A percentile compares a stretch with the other conserved stretches of the same genome.
Conservation (phyloP, 2,113 vertebrate genomes). For the Dermatemys mawii region DNA sequence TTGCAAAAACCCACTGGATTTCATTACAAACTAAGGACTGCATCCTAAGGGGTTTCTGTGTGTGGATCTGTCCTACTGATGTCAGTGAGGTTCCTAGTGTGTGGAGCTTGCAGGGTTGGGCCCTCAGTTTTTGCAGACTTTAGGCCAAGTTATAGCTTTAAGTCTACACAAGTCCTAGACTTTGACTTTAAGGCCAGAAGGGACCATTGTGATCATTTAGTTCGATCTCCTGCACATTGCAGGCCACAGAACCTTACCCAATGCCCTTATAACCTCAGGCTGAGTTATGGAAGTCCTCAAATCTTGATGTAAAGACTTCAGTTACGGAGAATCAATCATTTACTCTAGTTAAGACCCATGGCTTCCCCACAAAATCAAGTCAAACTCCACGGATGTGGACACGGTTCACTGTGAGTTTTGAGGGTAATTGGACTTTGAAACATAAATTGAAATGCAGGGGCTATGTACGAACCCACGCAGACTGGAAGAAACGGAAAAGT, state of each 20-base stretch:
- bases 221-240: not conserved
- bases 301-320: not conserved
- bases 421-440: conserved; percentile 20
- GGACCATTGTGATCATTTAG: not conserved
- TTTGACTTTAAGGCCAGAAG: not conserved
- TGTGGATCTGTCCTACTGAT: conserved; percentile 1
- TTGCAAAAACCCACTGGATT: conserved; percentile 30
- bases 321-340: not conserved
- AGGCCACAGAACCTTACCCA: not conserved
- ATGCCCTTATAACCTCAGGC: not conserved
- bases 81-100: not conserved
- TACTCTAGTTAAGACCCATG: not conserved
- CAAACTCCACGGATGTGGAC: conserved; percentile 13
- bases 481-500: not conserved
- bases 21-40: not conserved
- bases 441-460: not conserved
- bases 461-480: not conserved
- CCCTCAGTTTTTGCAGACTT: conserved; percentile 13
- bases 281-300: not conserved
- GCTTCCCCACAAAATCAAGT: not conserved
- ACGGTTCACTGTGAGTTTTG: conserved; percentile 27
- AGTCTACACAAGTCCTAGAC: not conserved
- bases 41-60: not conserved
- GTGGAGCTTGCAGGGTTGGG: not conserved
- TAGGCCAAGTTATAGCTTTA: not conserved